A percentile compares a stretch with the other conserved stretches of the same genome.
Evolutionary conservation across 23 tunicate species (phyloP).

Genomic region (Halocynthia aurantium): DNA sequence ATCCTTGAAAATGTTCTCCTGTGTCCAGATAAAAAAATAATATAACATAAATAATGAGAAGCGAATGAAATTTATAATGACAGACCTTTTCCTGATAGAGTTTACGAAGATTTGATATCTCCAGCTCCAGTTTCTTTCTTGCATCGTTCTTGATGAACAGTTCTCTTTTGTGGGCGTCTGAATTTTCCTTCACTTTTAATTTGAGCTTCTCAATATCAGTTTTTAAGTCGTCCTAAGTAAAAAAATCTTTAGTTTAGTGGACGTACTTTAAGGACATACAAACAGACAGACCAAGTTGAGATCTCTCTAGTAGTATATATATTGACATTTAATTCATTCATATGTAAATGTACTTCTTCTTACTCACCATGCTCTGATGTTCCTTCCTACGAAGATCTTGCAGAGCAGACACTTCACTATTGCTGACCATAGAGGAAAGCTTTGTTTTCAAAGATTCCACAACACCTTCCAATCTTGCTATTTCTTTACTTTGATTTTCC

Average conservation of each 20-base stretch:
- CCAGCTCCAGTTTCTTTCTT: constrained; percentile 19
- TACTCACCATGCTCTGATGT: constrained; percentile 24
- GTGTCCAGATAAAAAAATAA: not conserved
- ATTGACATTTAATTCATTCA: not conserved
- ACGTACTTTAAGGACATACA: not conserved
- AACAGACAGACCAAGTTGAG: not conserved
- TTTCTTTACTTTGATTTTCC: constrained; percentile 33
- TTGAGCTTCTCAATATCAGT: constrained; percentile 40
- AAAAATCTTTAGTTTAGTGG: not conserved
- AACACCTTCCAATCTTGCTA: constrained; percentile 20
- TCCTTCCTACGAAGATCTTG: constrained; percentile 70
- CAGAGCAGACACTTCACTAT: constrained; percentile 27
- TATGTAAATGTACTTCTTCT: too few species aligned
- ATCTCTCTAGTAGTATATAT: not conserved
- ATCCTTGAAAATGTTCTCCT: not conserved
- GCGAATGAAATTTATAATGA: not conserved
- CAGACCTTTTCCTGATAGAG: constrained; percentile 28
- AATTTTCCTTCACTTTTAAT: constrained; percentile 56
- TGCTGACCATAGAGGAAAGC: constrained; percentile 48
- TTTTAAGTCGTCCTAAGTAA: constrained; percentile 44
- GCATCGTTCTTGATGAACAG: constrained; percentile 53
- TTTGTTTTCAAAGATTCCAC: constrained; percentile 40
- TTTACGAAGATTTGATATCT: constrained; percentile 11
- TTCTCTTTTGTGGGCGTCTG: constrained; percentile 38
- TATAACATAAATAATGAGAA: not conserved